These are phyloP conservation scores for Muscicapa striata DNA, from an alignment of 2,797 vertebrate species.

Conservation along the genomic window DNA sequence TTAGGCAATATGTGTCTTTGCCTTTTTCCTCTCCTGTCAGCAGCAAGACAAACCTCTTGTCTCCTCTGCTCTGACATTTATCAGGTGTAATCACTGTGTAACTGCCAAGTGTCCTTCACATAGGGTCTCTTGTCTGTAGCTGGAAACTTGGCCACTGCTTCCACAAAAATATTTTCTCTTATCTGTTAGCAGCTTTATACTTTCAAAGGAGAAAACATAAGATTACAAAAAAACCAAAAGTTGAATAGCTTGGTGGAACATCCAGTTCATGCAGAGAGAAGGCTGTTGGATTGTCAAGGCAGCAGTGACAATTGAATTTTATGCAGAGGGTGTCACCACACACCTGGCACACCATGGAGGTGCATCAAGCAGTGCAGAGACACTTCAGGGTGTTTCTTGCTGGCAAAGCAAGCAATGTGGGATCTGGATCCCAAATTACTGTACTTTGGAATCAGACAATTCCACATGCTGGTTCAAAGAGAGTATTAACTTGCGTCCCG, in stretches of 20 bases:
- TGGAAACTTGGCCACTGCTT: constrained; percentile 9
- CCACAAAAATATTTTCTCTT: not conserved
- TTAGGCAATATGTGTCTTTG: not conserved
- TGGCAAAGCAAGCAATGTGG: not conserved
- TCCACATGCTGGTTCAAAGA: not conserved
- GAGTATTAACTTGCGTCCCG: not conserved
- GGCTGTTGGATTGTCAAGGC: not conserved
- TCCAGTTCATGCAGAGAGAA: not conserved
- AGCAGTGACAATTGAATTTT: not conserved
- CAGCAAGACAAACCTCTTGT: not conserved
- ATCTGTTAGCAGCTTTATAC: not conserved
- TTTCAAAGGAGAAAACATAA: not conserved
- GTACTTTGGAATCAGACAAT: not conserved
- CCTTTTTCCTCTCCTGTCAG: not conserved
- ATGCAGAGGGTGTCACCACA: not conserved
- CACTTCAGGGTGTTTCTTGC: not conserved
- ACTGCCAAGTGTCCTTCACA: not conserved
- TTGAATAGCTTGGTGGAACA: not conserved
- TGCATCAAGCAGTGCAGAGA: not conserved
- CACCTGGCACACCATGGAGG: not conserved
- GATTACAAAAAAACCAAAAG: not conserved
- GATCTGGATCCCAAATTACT: not conserved
- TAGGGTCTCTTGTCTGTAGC: not conserved
- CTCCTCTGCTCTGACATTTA: not conserved
- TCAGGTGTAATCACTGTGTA: not conserved